Base-by-base conservation (phyloP, 2,888 invertebrate genomes). In the Drosophila fungiperda region DNA sequence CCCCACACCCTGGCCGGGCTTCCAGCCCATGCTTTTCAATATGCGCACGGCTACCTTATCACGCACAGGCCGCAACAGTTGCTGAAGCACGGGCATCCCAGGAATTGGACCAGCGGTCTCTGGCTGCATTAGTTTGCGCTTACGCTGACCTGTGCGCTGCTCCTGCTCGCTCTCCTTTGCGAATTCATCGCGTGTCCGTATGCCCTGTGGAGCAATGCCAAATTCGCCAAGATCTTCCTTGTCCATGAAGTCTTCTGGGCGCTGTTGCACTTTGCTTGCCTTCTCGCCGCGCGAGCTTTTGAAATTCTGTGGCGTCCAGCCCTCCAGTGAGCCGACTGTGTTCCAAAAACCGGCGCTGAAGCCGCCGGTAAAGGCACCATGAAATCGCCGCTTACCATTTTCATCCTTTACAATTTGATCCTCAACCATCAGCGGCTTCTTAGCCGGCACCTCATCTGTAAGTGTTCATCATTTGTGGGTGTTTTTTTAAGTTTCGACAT, bases 341-440 rank as follows among this genome's bases (percentile, higher is more conserved):
- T 99, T 99, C 91, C 97, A 99, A 91, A 97, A 99, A 0, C 99
- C 99, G 0, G 99, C 99, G 17, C 99, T 98, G 92, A 99, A 99
- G 3, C 95, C 98, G 0, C 99, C 99, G 0, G 99, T 99, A 92
- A 99, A 99, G 0, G 99, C 99, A 9, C 99, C 99, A 93, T 99
- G 99, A 93, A 99, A 99, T 84, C 99, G 94, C 11, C 98, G 94
- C 67, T 97, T 94, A 0, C 99, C 99, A 91, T 97, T 96, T 36
- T 95, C 96, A 92, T 99, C 99, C 58, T 96, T 96, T 0, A 97
- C 99, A 85, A 96, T 95, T 93, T 99, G 98, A 87, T 99, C 99
- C 92, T 97, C 96, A 26, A 96, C 93, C 15, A 95, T 94, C 50
- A 96, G 95, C 35, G 98, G 97, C 82, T 96, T 96, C 91, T 97